Conservation (phyloP, 37 sponge, comb jelly and placozoan species). For the Beroe forskalii region DNA sequence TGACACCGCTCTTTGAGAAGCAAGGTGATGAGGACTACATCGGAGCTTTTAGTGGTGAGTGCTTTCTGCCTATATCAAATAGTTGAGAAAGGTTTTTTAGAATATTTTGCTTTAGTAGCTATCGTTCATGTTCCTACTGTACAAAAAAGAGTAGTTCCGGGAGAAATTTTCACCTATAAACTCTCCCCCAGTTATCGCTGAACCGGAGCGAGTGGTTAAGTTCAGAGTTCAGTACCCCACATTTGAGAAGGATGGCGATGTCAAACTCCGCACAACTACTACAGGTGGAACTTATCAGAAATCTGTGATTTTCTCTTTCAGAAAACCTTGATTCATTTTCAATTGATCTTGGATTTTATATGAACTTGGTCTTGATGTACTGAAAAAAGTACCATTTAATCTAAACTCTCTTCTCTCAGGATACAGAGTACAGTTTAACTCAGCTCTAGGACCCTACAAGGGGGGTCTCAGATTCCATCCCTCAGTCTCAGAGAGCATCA, state of each 20-base stretch:
- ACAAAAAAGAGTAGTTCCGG: no score
- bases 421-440: constrained; percentile 65
- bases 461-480: constrained; percentile 61
- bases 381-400: no score
- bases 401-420: constrained; percentile 20
- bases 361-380: no score
- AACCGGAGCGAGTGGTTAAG: constrained; percentile 56
- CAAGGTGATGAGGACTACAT: background rate
- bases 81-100: no score
- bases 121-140: no score
- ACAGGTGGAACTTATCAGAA: no score
- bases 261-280: constrained; percentile 20
- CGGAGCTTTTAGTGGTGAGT: constrained; percentile 15
- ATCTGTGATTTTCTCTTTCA: no score
- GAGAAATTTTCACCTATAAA: no score
- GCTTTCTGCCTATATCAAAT: background rate
- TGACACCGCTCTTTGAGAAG: constrained; percentile 50
- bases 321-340: no score
- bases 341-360: no score
- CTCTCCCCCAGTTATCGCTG: constrained; percentile 31
- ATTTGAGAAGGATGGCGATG: constrained; percentile 2
- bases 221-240: constrained; percentile 60
- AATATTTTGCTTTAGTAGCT: no score
- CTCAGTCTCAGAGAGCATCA: constrained; percentile 52
- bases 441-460: constrained; percentile 61